Base-by-base conservation (phyloP, 2,113 vertebrate species). In the Cololabis saira region DNA sequence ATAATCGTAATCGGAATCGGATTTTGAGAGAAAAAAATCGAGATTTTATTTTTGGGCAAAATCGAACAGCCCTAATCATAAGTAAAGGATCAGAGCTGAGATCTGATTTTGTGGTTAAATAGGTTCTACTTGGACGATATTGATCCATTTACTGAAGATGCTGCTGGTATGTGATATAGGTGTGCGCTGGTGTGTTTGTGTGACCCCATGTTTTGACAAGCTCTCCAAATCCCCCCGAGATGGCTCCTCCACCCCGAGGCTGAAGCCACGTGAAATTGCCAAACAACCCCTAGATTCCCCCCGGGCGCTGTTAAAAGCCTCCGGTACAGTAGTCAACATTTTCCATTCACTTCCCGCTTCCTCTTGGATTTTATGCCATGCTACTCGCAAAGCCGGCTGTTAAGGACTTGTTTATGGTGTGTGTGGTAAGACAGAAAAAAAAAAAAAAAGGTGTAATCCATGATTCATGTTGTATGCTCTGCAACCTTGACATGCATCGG, bases 401-500 rank as follows among this genome's bases (percentile, higher is more conserved):
- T 76, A 62, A 67, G 37, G 61, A 70, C 49, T 53, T 42, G 49
- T 47, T 44, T 54, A 69, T 45, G 12, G 50, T 55, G 50, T 27
- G 61, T 71, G 67, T 52, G 61, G 43, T 19, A n/a, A n/a, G n/a
- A n/a, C n/a, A 16, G 3, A 0, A 6, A 27, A 61, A 56, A 7
- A 3, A 37, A 56, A 37, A 37, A 37, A 37, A 37, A 37, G 33
- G 33, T 37, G 55, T 61, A 71, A 82, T 79, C 63, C 60, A 69
- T 80, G 80, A 87, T 76, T 82, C 79, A 80, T 89, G 59, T 62
- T 67, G 52, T 42, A 67, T 59, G 74, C 71, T 75, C 71, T 30
- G 17, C 72, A 74, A 64, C 76, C 81, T 76, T 72, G 84, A 85
- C 84, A 79, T 73, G 83, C 79, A 54, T 58, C 61, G 71, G 19